A percentile compares a stretch with the other conserved stretches of the same genome.
These are phyloP conservation scores for Leptopilina myrica DNA, from an alignment of 2,888 invertebrate species.

Conservation along the genomic window DNA sequence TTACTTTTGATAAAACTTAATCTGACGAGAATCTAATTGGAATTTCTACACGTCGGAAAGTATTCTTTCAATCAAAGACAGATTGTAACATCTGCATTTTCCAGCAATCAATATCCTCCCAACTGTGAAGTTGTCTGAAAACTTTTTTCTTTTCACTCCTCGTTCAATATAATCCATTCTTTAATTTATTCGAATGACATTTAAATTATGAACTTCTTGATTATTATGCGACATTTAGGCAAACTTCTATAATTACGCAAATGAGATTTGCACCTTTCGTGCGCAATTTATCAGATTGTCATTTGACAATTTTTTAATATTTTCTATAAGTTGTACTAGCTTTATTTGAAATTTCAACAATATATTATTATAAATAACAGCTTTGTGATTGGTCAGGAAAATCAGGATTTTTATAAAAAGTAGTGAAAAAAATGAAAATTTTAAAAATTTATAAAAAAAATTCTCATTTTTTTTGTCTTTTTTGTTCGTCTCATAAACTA, in stretches of 20 bases:
- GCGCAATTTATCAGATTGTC: background rate
- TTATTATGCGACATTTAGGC: background rate
- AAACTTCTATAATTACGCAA: background rate
- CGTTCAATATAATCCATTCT: slow-evolving; percentile 13
- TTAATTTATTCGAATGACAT: slow-evolving; percentile 9
- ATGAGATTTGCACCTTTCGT: background rate
- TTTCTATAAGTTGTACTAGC: no score
- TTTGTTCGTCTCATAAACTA: no score
- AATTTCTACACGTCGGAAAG: slow-evolving; percentile 1
- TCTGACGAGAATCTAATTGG: background rate
- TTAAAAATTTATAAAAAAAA: no score
- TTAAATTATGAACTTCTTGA: slow-evolving; percentile 7
- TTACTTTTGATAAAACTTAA: background rate
- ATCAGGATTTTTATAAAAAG: no score
- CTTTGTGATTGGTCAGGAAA: no score
- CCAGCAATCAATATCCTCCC: slow-evolving; percentile 29
- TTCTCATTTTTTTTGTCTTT: no score
- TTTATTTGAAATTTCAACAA: no score
- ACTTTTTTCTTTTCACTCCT: slow-evolving; percentile 19
- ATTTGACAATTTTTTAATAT: no score
- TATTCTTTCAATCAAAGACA: background rate
- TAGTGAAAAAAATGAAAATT: no score
- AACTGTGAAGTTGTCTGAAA: slow-evolving; percentile 26
- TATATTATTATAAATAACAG: no score
- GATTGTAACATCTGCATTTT: slow-evolving; percentile 31